Base-by-base conservation (phyloP, 30 jellyfish, hydroid and myxozoan species). In the Cassiopea xamachana region DNA sequence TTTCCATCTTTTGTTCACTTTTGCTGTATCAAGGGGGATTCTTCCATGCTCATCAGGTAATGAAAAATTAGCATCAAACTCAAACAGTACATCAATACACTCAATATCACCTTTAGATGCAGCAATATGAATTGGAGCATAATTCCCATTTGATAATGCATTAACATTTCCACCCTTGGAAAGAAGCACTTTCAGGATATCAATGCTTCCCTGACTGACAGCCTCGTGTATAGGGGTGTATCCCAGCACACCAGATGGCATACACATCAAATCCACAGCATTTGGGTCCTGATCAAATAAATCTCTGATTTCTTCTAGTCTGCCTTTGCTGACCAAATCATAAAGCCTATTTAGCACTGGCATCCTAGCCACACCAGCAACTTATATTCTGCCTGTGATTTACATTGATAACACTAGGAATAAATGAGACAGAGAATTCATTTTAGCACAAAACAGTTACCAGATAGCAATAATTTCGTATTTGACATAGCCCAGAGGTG, bases 151-250 rank as follows among this genome's bases (percentile, higher is more conserved):
- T 46, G 99, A 92, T 43, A 72, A 55, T 7, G 94, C 96, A 86
- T 96, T 83, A 9, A 89, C 97, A 60, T 83, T 77, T 16, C 98
- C 99, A 47, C 99, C 99, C 49, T 92, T 74, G 7, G 92, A 61
- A 43, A 96, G 79, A 93, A 96, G 92, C 48, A 90, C 70, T 55
- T 81, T 84, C 73, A 96, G 77, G 17, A 96, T 88, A 18, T 96
- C 97, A 16, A 81, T 91, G 44, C 80, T 70, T 71, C 93, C 75
- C 27, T 92, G 81, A 83, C 97, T 77, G 18, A 94, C 92, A 14
- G 99, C 99, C 75, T 96, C 98, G 77, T 96, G 99, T 59, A 96
- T 39, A 2, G 99, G 97, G 60, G 98, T 92, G 81, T 88, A 96
- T 8, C 99, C 99, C 88, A 92, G 89, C 39, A 92, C 94, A 2